Conservation (phyloP, 2,888 invertebrate species). For the Drosophila antonietae region DNA sequence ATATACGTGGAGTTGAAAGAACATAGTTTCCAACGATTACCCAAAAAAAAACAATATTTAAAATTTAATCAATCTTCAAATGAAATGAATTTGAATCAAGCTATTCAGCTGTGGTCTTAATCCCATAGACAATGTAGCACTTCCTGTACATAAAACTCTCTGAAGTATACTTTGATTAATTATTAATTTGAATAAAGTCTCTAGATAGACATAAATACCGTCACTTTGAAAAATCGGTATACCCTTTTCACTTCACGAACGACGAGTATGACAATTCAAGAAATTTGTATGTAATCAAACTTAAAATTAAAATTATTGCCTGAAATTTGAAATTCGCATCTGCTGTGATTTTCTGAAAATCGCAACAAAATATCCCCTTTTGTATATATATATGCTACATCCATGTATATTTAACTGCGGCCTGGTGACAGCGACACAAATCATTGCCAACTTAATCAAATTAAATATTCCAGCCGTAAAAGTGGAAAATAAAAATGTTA, state of each 20-base stretch:
- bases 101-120: too few species aligned
- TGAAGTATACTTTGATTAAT: too few species aligned
- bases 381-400: neutral
- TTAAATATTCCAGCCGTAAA: conserved; percentile 79
- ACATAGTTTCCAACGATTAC: too few species aligned
- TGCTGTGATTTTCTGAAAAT: conserved; percentile 44
- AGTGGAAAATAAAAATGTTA: conserved; percentile 75
- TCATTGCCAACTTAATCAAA: conserved; percentile 80
- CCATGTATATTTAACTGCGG: neutral
- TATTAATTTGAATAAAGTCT: too few species aligned
- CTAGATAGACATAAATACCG: too few species aligned
- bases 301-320: conserved; percentile 43
- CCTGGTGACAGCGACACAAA: conserved; percentile 63
- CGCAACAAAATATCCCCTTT: conserved; percentile 29
- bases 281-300: conserved; percentile 28
- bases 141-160: too few species aligned
- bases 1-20: too few species aligned
- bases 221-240: neutral
- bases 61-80: too few species aligned
- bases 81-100: too few species aligned
- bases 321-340: conserved; percentile 44
- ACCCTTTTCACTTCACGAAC: neutral
- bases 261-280: neutral
- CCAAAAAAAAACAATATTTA: too few species aligned
- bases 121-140: too few species aligned